Evolutionary conservation across 2,113 vertebrate genomes (phyloP), one percentile per base, ranked within the genome.

Genomic region (Cryptomyrus ogoouensis): DNA sequence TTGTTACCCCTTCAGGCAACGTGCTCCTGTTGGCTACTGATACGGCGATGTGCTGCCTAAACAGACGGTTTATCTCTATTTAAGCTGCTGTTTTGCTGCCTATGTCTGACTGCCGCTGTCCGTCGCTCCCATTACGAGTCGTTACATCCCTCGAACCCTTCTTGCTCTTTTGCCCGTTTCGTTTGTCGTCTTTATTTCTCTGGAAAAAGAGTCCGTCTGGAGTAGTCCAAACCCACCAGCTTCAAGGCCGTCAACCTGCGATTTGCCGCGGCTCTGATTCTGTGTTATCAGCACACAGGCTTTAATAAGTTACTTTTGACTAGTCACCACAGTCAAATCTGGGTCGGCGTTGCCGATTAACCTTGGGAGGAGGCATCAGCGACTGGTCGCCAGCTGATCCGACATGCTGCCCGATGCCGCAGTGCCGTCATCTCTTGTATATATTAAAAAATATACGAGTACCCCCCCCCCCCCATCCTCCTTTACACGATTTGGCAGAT

Each of bases 241-340:
- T 1, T 19, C 70, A 17, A 39, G 31, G 70, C 70, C 31, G 9
- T 27, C 27, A 35, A 31, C 12, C 66, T 77, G 70, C 5, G 27
- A 77, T 17, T 77, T 4, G 5, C 13, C 4, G 0, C 5, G 27
- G 12, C 31, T 66, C n/a, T 7, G 31, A 19, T 77, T 77, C 31
- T 39, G 35, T 17, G 5, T 90, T 87, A 50, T 49, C n/a, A 42
- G 62, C 15, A 52, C 31, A 62, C 17, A n/a, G n/a, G 35, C 87
- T 42, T 70, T 88, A 24, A 66, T 56, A 88, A 44, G 35, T 88
- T 88, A 88, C 35, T 56, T 87, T 70, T 70, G 53, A 90, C 85
- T 87, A 87, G 89, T 74, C 46, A 1, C 42, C 46, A 46, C 19
- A 58, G 89, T 87, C 46, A 50, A 8, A 87, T 42, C 19, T 21